These are phyloP conservation scores for Miniopterus natalensis DNA, from an alignment of 2,113 vertebrate species.

Conservation along the genomic window DNA sequence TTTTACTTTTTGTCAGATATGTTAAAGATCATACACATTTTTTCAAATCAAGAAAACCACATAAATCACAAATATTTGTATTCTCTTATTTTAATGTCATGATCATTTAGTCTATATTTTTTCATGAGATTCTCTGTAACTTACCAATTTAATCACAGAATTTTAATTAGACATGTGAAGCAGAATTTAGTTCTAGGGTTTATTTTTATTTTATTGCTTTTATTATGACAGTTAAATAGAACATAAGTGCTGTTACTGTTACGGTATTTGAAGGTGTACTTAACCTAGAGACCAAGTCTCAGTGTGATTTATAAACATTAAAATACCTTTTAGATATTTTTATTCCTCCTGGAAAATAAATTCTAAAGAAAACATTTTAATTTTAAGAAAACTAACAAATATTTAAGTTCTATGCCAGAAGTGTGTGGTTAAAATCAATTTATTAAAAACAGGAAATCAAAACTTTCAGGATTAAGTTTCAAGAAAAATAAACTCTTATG, in stretches of 20 bases:
- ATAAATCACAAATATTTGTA: conserved; percentile 72
- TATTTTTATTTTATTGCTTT: conserved; percentile 37
- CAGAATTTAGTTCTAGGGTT: conserved; percentile 37
- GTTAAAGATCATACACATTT: conserved; percentile 61
- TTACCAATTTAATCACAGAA: conserved; percentile 71
- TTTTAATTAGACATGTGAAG: conserved; percentile 65
- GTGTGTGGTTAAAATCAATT: neutral
- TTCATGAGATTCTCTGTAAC: conserved; percentile 74
- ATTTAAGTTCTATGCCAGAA: neutral
- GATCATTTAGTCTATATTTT: conserved; percentile 77
- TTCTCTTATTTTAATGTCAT: conserved; percentile 71
- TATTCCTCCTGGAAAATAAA: conserved; percentile 33
- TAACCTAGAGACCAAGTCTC: neutral
- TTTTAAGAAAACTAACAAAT: neutral
- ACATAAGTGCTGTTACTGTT: neutral
- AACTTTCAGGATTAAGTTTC: neutral
- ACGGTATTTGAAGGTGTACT: conserved; percentile 34
- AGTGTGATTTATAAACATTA: conserved; percentile 26
- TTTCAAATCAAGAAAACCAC: conserved; percentile 79
- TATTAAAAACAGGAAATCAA: conserved; percentile 44
- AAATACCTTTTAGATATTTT: conserved; percentile 35
- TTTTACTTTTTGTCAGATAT: conserved; percentile 19
- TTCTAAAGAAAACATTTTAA: conserved; percentile 55
- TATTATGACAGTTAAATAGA: neutral
- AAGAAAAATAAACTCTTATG: neutral